Percentiles rank a stretch among this genome's conserved stretches.
phyloP scores from a whole-genome alignment of 1,140 invertebrate species.

The Polyergus mexicanus region DNA sequence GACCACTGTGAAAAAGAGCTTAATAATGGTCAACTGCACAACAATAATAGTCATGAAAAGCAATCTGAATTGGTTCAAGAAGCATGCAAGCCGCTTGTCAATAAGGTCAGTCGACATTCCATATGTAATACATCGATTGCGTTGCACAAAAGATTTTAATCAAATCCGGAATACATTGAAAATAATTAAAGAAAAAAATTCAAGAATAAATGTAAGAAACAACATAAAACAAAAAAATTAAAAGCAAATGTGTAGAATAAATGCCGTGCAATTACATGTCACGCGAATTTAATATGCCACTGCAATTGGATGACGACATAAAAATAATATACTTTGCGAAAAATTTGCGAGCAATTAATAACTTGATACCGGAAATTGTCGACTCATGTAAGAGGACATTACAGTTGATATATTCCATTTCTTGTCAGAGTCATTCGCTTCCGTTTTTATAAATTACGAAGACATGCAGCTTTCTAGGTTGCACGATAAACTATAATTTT shows the following conservation, averaged over 20 bases:
- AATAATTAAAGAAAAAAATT: not conserved
- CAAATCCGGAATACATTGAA: not conserved
- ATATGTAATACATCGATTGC: not conserved
- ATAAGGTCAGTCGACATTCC: slow-evolving; percentile 65
- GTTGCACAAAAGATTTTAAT: not conserved
- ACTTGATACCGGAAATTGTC: not conserved
- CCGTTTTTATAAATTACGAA: slow-evolving; percentile 7
- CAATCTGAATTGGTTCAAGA: slow-evolving; percentile 63
- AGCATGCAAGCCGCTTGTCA: slow-evolving; percentile 61
- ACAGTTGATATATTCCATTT: slow-evolving; percentile 52
- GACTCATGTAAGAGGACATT: not conserved
- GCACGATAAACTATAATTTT: slow-evolving; percentile 37
- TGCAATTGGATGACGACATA: not conserved
- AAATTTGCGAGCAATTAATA: not conserved
- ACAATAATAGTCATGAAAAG: slow-evolving; percentile 76
- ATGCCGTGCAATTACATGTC: not conserved
- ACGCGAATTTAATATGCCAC: not conserved
- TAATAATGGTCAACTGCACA: slow-evolving; percentile 75
- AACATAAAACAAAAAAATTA: not conserved
- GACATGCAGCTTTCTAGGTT: slow-evolving; percentile 41
- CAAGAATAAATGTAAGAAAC: not conserved
- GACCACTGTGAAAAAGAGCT: slow-evolving; percentile 75
- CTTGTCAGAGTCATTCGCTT: not conserved
- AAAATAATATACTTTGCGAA: not conserved
- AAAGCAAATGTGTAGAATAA: not conserved